Evolutionary conservation across 2,113 vertebrate species (phyloP).

Genomic region (Grammomys surdaster): DNA sequence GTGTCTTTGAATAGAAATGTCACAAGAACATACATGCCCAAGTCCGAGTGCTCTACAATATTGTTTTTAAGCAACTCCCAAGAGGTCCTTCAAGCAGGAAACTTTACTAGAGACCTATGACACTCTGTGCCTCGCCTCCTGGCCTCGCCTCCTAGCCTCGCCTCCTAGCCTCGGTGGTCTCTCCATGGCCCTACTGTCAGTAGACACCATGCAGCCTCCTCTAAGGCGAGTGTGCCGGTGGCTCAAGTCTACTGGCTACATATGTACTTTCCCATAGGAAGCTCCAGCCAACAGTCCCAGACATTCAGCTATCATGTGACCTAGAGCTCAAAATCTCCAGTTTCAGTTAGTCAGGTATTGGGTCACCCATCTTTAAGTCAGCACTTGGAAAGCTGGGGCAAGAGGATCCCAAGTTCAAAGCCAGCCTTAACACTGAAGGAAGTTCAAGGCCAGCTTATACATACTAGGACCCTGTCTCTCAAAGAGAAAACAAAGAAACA

Average conservation of each 20-base stretch:
- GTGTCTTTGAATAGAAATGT: not conserved
- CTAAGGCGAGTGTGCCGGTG: not conserved
- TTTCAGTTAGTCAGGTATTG: not conserved
- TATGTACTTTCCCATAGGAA: not conserved
- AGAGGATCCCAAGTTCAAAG: not conserved
- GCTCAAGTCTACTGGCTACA: not conserved
- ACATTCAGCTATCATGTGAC: not conserved
- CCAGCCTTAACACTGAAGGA: not conserved
- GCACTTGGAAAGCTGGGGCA: not conserved
- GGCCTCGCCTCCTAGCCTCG: not conserved
- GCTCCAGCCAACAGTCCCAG: not conserved
- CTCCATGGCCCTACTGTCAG: not conserved
- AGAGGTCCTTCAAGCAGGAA: not conserved
- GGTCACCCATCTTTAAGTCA: not conserved
- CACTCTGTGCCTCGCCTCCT: not conserved
- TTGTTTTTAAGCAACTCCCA: not conserved
- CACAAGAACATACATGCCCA: not conserved
- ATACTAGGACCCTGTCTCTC: not conserved
- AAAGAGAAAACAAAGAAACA: not conserved
- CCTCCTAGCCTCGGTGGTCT: not conserved
- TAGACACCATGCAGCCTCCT: not conserved
- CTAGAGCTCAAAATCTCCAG: not conserved
- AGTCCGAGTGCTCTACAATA: accelerated
- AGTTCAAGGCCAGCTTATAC: not conserved
- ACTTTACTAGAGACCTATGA: not conserved